Evolutionary conservation across 2,888 invertebrate species (phyloP).

Genomic region (Volucella zonaria): DNA sequence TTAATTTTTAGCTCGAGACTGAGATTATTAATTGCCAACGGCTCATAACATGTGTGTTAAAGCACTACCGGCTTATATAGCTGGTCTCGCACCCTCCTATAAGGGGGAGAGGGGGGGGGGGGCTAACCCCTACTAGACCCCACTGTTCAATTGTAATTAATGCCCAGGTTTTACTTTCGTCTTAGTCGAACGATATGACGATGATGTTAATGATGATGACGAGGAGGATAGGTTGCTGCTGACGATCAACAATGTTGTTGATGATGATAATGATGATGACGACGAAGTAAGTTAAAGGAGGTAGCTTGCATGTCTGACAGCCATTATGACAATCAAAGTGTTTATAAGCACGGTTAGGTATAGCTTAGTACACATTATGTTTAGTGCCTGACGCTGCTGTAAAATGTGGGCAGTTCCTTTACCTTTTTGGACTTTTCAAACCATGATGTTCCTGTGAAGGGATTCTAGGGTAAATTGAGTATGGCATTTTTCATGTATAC

Average conservation of each 20-base stretch:
- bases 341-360: conserved; percentile 70
- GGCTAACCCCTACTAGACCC: background rate
- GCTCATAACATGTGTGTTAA: conserved; percentile 39
- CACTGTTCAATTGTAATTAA: conserved; percentile 65
- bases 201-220: conserved; percentile 35
- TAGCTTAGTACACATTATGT: conserved; percentile 35
- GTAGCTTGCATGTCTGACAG: conserved; percentile 64
- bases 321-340: conserved; percentile 69
- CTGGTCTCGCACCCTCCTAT: background rate
- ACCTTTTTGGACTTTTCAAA: conserved; percentile 1
- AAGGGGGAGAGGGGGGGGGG: no score
- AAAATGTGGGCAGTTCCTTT: conserved; percentile 43
- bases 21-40: conserved; percentile 61
- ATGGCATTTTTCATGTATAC: background rate
- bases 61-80: conserved; percentile 28
- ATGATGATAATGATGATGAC: conserved; percentile 24
- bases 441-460: conserved; percentile 17
- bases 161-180: conserved; percentile 65
- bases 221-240: conserved; percentile 1
- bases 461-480: conserved; percentile 38
- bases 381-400: conserved; percentile 3
- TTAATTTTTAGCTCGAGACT: conserved; percentile 58
- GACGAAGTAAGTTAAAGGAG: conserved; percentile 24
- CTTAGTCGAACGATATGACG: conserved; percentile 62
- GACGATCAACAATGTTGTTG: conserved; percentile 13